Evolutionary conservation across 2,113 vertebrate genomes (phyloP).

Genomic region (Tupaia chinensis): DNA sequence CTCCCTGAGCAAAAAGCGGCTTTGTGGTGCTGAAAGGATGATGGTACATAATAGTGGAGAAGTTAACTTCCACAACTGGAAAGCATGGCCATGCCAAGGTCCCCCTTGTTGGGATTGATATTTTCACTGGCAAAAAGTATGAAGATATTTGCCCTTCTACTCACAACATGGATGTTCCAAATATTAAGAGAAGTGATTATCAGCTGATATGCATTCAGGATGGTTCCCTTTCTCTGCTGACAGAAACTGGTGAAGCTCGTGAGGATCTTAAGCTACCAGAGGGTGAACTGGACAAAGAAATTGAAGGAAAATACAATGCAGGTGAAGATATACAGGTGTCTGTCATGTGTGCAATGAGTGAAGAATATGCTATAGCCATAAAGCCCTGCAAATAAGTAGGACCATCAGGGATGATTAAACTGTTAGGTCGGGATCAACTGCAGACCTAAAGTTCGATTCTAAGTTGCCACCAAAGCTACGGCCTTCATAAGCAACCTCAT

Average conservation of each 20-base stretch:
- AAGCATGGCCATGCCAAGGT: slow-evolving; percentile 99
- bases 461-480: slow-evolving; percentile 97
- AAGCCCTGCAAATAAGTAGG: slow-evolving; percentile 96
- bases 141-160: slow-evolving; percentile 99
- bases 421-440: slow-evolving; percentile 93
- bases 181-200: slow-evolving; percentile 97
- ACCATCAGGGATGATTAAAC: slow-evolving; percentile 86
- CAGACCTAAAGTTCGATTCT: slow-evolving; percentile 96
- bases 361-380: slow-evolving; percentile 98
- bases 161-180: slow-evolving; percentile 99
- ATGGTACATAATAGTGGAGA: slow-evolving; percentile 99
- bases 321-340: slow-evolving; percentile 97
- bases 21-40: slow-evolving; percentile 97
- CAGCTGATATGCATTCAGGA: slow-evolving; percentile 97
- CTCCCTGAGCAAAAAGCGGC: slow-evolving; percentile 98
- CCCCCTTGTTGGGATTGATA: slow-evolving; percentile 98
- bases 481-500: slow-evolving; percentile 97
- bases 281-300: slow-evolving; percentile 96
- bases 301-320: slow-evolving; percentile 94
- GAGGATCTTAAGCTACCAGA: slow-evolving; percentile 98
- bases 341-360: slow-evolving; percentile 98
- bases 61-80: slow-evolving; percentile 98
- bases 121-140: slow-evolving; percentile 98
- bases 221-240: slow-evolving; percentile 96
- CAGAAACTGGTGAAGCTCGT: slow-evolving; percentile 96